Base-by-base conservation (phyloP, 2,113 vertebrate species). In the Vanacampus margaritifer region DNA sequence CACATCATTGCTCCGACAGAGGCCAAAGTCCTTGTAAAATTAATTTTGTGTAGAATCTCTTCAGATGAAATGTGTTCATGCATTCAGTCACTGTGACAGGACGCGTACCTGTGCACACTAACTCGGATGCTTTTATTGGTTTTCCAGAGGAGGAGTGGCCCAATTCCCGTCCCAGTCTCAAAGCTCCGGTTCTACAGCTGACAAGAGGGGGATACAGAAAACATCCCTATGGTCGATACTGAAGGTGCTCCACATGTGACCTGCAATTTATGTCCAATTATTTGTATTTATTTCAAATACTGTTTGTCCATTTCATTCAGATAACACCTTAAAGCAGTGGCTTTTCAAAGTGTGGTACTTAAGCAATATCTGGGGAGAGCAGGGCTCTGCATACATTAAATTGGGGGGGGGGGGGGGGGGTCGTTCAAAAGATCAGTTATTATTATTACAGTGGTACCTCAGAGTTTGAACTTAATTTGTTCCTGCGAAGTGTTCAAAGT, bases 141-240 rank as follows among this genome's bases (percentile, higher is more conserved):
- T 64, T 91, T 94, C 92, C 90, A 86, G 94, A 96, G 91, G 96
- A 99, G 92, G 95, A 98, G 87, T 98, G 96, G 96, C 87, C 89
- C 54, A 88, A 90, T 19, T 85, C 91, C 69, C 94, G 95, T 83
- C 92, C 94, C 79, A 93, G 90, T 84, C 91, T 95, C 89, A 99
- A 98, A 93, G 96, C 95, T 77, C 94, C 95, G 23, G 88, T 93
- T 58, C 86, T 94, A 84, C 95, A 95, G 90, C 91, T 95, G 90
- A 91, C 93, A 87, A 91, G 96, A 94, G 95, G 94, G 89, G 94
- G 92, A 88, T 98, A 95, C 95, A 95, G 97, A 92, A 96, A 99
- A 86, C 95, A 98, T 88, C 97, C 97, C 84, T 99, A 99, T 93
- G 95, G 95, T 95, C 97, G 97, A 98, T 98, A 98, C 94, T 99